Evolutionary conservation across 2,797 vertebrate species (phyloP), one percentile per base, ranked within the genome.

Genomic region (Poecilia gillii): DNA sequence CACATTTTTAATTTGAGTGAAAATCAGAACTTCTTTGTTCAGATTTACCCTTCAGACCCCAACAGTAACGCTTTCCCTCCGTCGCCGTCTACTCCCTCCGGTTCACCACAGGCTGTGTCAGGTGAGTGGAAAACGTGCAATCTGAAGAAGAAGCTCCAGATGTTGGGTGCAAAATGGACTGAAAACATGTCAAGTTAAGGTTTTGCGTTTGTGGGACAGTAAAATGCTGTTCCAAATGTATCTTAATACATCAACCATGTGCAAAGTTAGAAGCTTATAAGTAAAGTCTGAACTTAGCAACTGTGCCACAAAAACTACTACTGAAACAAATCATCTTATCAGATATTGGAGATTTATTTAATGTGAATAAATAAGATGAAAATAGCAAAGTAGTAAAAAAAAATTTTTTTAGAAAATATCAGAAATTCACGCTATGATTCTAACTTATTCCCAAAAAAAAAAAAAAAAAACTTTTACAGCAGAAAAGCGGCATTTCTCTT

Each of bases 31-130:
- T 62, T 90, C 3, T 94, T 6, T 82, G 12, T 90, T 11, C 92
- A 99, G 98, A 99, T 99, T 90, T 99, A 99, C 89, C 97, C 98
- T 66, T 96, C 98, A 0, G 98, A 99, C 85, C 97, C 97, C 85
- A 97, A 97, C 85, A 97, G 97, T 84, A 97, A 96, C 90, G 95
- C 96, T 92, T 99, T 98, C 93, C 97, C 98, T 0, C 97, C 98
- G 0, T 97, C 96, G 80, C 97, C 98, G 1, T 98, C 98, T 0
- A 98, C 98, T 36, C 98, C 98, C 0, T 97, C 97, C 72, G 97
- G 97, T 81, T 99, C 98, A 82, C 98, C 98, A 3, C 98, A 98
- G 94, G 97, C 96, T 90, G 94, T 99, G 62, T 95, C 97, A 96
- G 98, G 98, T 99, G 85, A 88, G 95, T 83, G 31, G 75, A 66